Evolutionary conservation across 2,113 vertebrate species (phyloP).

Genomic region (Lathamus discolor): DNA sequence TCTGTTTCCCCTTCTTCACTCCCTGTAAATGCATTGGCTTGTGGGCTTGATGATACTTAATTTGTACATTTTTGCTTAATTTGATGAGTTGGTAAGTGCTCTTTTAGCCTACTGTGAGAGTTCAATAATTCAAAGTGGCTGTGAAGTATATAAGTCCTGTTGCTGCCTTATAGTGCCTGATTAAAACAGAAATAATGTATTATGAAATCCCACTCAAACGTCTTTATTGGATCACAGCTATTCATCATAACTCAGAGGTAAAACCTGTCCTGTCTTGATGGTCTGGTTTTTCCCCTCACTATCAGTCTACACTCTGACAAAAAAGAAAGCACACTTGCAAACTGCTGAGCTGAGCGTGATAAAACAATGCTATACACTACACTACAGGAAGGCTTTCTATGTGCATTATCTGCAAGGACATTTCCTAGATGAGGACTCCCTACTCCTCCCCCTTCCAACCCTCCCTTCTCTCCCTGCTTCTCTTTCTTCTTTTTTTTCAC

Average conservation of each 20-base stretch:
- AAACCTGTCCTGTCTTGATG: slow-evolving; percentile 8
- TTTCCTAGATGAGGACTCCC: not conserved
- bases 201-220: slow-evolving; percentile 55
- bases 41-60: slow-evolving; percentile 37
- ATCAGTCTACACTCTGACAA: not conserved
- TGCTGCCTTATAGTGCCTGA: slow-evolving; percentile 47
- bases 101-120: slow-evolving; percentile 34
- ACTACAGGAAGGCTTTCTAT: not conserved
- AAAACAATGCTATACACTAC: not conserved
- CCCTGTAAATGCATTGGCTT: slow-evolving; percentile 31
- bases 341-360: not conserved
- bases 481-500: not conserved
- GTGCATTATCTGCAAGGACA: not conserved
- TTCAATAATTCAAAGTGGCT: slow-evolving; percentile 50
- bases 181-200: slow-evolving; percentile 44
- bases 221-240: slow-evolving; percentile 33
- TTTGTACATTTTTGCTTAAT: slow-evolving; percentile 58
- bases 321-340: not conserved
- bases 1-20: not conserved
- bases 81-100: slow-evolving; percentile 61
- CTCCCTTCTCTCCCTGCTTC: not conserved
- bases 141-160: slow-evolving; percentile 39
- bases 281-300: not conserved
- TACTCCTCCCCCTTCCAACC: not conserved
- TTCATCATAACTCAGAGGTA: slow-evolving; percentile 21